Conservation (phyloP, 2,113 vertebrate genomes). For the Oxyura jamaicensis region DNA sequence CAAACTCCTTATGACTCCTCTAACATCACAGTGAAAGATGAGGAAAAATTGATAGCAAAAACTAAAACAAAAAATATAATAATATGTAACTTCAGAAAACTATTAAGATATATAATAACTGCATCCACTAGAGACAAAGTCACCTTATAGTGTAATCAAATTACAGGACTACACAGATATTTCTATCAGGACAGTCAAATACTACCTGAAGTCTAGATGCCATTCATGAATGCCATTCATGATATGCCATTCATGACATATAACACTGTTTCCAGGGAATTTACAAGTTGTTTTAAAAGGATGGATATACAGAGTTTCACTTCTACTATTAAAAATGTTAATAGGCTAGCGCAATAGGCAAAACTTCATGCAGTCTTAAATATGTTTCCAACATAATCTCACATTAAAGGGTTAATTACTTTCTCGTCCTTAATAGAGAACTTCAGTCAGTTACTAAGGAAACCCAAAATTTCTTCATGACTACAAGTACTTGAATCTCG, state of each 20-base stretch:
- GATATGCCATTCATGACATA: neutral
- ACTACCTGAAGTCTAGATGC: neutral
- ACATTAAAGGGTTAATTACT: conserved; percentile 71
- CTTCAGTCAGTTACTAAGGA: conserved; percentile 64
- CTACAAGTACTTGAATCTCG: conserved; percentile 35
- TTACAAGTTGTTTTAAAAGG: neutral
- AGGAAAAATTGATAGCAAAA: neutral
- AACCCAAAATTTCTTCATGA: conserved; percentile 54
- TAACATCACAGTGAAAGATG: neutral
- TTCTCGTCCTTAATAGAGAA: conserved; percentile 68
- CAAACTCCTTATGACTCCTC: neutral
- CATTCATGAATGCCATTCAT: too few species aligned
- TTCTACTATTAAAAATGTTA: conserved; percentile 23
- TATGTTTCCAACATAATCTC: conserved; percentile 52
- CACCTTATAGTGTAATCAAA: conserved; percentile 4
- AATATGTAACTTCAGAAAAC: neutral
- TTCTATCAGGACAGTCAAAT: conserved; percentile 1
- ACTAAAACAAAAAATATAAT: neutral
- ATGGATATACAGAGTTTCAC: conserved; percentile 1
- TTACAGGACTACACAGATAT: neutral
- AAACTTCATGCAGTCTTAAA: conserved; percentile 39
- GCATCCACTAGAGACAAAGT: neutral
- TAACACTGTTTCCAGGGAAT: neutral
- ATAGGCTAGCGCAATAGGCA: neutral
- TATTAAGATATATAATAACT: neutral